phyloP scores from a whole-genome alignment of 2,888 invertebrate species.

The Tachystola acroxantha region DNA sequence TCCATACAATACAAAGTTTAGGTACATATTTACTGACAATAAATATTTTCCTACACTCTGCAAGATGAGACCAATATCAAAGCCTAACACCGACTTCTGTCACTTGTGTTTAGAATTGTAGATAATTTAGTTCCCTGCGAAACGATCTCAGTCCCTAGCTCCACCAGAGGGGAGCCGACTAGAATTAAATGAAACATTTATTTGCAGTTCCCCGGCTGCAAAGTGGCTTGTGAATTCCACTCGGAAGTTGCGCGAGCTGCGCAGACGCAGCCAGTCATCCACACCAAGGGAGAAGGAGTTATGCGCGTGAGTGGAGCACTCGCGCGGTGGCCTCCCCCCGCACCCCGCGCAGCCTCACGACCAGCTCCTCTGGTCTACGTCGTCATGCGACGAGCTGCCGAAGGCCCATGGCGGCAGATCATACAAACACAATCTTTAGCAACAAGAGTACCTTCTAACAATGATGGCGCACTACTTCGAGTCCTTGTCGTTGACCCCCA shows the following conservation, averaged over 20 bases:
- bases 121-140: no score
- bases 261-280: slow-evolving; percentile 83
- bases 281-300: slow-evolving; percentile 83
- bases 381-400: slow-evolving; percentile 81
- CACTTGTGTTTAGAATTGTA: no score
- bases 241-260: slow-evolving; percentile 79
- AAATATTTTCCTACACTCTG: no score
- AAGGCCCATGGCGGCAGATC: slow-evolving; percentile 82
- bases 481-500: slow-evolving; percentile 84
- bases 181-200: slow-evolving; percentile 15
- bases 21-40: no score
- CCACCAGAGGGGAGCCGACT: no score
- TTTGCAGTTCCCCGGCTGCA: slow-evolving; percentile 84
- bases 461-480: slow-evolving; percentile 81
- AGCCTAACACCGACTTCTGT: no score
- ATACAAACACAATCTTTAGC: slow-evolving; percentile 82
- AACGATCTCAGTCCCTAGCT: no score
- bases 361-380: slow-evolving; percentile 82
- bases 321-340: slow-evolving; percentile 82
- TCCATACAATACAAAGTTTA: no score
- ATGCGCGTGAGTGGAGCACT: slow-evolving; percentile 80
- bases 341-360: slow-evolving; percentile 75
- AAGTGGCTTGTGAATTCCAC: slow-evolving; percentile 84
- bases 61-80: no score
- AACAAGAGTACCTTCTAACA: slow-evolving; percentile 81